These are phyloP conservation scores for Leucophenga varia DNA, from an alignment of 1,140 invertebrate species.

Conservation along the genomic window DNA sequence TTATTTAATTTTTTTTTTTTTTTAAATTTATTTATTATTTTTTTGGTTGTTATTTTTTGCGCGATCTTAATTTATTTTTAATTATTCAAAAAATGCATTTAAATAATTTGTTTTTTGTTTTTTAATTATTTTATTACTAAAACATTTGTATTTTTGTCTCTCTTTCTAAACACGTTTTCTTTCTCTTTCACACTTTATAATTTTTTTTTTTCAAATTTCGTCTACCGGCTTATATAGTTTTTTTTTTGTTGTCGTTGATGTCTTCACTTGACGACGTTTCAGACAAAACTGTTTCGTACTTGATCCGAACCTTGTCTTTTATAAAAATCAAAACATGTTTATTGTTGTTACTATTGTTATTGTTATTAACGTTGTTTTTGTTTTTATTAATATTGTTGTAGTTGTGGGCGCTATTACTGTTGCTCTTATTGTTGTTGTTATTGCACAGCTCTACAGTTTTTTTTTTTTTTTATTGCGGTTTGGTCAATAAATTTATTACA, in stretches of 20 bases:
- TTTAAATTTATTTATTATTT: not conserved
- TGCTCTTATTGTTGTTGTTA: too few relatives aligned
- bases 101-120: not conserved
- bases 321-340: constrained; percentile 40
- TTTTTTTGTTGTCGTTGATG: not conserved
- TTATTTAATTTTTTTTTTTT: not conserved
- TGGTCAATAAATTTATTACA: too few relatives aligned
- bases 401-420: too few relatives aligned
- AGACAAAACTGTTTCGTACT: constrained; percentile 45
- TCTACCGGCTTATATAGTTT: not conserved
- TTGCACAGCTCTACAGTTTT: too few relatives aligned
- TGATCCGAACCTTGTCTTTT: constrained; percentile 46
- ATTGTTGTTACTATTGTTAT: not conserved
- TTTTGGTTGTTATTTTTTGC: not conserved
- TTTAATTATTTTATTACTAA: not conserved
- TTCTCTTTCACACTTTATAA: not conserved
- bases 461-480: too few relatives aligned
- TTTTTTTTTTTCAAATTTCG: not conserved
- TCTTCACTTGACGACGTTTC: constrained; percentile 35
- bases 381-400: too few relatives aligned
- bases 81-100: not conserved
- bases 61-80: not conserved
- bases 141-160: not conserved
- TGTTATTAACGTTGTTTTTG: too few relatives aligned
- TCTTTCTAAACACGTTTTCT: not conserved